Percentiles rank a stretch among this genome's conserved stretches.
phyloP scores from a whole-genome alignment of 1,140 invertebrate genomes.

The Eumaeus atala region DNA sequence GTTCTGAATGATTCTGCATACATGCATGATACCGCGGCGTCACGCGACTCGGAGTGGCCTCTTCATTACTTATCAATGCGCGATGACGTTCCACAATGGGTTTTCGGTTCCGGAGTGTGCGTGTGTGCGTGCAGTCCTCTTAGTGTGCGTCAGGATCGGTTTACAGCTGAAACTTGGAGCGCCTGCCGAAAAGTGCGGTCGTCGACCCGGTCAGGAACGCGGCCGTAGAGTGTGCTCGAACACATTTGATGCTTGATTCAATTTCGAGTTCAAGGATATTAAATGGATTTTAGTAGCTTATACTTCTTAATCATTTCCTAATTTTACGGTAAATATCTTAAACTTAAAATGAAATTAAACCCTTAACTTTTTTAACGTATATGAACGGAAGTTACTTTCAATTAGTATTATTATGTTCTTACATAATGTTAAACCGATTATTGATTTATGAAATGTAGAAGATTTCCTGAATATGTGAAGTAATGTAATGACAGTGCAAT shows the following conservation, averaged over 20 bases:
- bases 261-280: constrained; percentile 28
- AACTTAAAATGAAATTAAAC: too few relatives aligned
- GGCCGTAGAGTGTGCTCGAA: constrained; percentile 44
- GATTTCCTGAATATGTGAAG: too few relatives aligned
- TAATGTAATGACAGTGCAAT: too few relatives aligned
- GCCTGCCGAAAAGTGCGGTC: constrained; percentile 69
- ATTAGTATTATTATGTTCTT: too few relatives aligned
- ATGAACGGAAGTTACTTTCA: too few relatives aligned
- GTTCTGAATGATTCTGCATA: constrained; percentile 6
- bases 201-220: constrained; percentile 64
- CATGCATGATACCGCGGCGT: constrained; percentile 3
- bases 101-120: constrained; percentile 34
- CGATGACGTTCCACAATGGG: constrained; percentile 32
- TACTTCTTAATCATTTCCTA: too few relatives aligned
- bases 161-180: constrained; percentile 70
- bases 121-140: constrained; percentile 26
- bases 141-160: constrained; percentile 63
- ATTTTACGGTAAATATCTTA: too few relatives aligned
- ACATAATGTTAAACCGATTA: too few relatives aligned
- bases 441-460: too few relatives aligned
- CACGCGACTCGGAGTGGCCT: constrained; percentile 11
- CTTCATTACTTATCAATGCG: constrained; percentile 17
- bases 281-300: too few relatives aligned
- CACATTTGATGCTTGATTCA: constrained; percentile 41
- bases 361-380: too few relatives aligned